Evolutionary conservation across 2,888 invertebrate species (phyloP).

Genomic region (Orthosia gothica): DNA sequence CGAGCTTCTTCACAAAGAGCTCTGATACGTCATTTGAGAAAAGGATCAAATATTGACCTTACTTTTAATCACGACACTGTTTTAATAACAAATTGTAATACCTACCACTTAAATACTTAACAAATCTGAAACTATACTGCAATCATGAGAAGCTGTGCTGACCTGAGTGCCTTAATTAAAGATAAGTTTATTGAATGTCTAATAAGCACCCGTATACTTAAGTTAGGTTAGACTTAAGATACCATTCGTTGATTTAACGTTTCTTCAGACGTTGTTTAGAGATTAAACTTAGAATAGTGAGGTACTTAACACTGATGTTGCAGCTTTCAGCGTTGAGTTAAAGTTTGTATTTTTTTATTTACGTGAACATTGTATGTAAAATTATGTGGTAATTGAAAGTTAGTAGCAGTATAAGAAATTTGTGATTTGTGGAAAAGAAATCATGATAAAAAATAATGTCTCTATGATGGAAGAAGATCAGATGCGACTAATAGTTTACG

Average conservation of each 20-base stretch:
- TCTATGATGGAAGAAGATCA: no score
- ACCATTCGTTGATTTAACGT: constrained; percentile 36
- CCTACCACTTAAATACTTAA: constrained; percentile 26
- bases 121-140: constrained; percentile 33
- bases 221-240: constrained; percentile 48
- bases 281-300: constrained; percentile 49
- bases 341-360: constrained; percentile 11
- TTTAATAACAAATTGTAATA: background rate
- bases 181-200: constrained; percentile 49
- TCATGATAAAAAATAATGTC: no score
- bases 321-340: constrained; percentile 21
- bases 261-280: constrained; percentile 46
- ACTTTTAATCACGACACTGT: background rate
- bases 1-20: background rate
- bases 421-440: background rate
- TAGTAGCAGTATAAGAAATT: background rate
- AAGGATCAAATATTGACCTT: background rate
- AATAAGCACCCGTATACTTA: constrained; percentile 54
- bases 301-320: constrained; percentile 41
- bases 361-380: no score
- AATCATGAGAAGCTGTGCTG: constrained; percentile 35
- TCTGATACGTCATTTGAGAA: background rate
- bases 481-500: no score
- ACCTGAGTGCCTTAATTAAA: constrained; percentile 35
- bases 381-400: no score